Percentiles rank a stretch among this genome's conserved stretches.
Conservation (phyloP, 37 sponge, comb jelly and placozoan species). For the Ephydatia muelleri region DNA sequence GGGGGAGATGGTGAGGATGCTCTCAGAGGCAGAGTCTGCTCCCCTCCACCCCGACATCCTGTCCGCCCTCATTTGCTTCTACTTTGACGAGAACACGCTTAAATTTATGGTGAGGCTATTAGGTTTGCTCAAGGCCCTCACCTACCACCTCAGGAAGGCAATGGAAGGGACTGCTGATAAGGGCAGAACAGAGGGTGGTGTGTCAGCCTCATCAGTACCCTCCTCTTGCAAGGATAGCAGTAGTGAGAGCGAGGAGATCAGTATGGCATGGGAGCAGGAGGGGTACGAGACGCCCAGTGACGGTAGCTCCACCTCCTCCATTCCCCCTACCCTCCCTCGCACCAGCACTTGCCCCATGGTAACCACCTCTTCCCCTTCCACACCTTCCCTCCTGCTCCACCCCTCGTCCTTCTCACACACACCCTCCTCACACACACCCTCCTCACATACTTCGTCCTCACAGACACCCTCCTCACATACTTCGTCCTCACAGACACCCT, state of each 20-base stretch:
- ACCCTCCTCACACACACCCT: no score
- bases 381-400: no score
- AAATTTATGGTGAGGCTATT: slow-evolving; percentile 57
- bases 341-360: neutral
- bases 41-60: slow-evolving; percentile 44
- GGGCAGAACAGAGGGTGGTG: neutral
- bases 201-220: neutral
- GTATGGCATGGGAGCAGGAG: neutral
- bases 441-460: no score
- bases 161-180: neutral
- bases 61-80: slow-evolving; percentile 66
- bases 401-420: no score
- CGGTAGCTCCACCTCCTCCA: neutral
- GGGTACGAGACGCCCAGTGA: neutral
- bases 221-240: neutral
- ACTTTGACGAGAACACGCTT: slow-evolving; percentile 73
- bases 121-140: slow-evolving; percentile 42
- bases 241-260: neutral
- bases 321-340: neutral
- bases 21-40: slow-evolving; percentile 1
- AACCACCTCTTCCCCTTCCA: no score
- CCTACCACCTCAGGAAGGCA: slow-evolving; percentile 35
- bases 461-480: no score
- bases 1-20: slow-evolving; percentile 37
- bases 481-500: no score